A percentile compares a stretch with the other conserved stretches of the same genome.
Conservation (phyloP, 30 jellyfish, hydroid and myxozoan species). For the Aurelia sp. region DNA sequence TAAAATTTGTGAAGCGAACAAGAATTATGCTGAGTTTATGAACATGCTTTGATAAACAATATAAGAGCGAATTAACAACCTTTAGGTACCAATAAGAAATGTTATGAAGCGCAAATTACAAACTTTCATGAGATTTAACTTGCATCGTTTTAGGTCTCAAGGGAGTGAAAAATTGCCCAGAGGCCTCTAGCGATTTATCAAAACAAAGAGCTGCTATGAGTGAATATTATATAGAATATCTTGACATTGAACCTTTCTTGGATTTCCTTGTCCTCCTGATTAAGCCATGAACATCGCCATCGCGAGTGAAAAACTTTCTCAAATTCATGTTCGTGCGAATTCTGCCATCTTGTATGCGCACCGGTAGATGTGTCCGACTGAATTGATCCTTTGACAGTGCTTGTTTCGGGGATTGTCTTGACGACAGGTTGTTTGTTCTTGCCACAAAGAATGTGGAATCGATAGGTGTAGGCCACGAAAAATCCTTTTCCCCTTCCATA, state of each 20-base stretch:
- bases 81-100: no score
- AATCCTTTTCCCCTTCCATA: constrained; percentile 15
- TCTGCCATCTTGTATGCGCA: constrained; percentile 50
- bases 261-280: constrained; percentile 37
- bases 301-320: constrained; percentile 63
- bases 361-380: constrained; percentile 55
- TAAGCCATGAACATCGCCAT: constrained; percentile 50
- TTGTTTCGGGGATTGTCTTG: constrained; percentile 26
- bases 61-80: no score
- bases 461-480: constrained; percentile 34
- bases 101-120: no score
- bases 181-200: no score
- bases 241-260: constrained; percentile 29
- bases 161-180: no score
- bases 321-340: constrained; percentile 52
- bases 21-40: no score
- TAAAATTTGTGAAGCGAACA: no score
- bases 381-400: constrained; percentile 39
- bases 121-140: no score
- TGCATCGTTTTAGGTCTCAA: no score
- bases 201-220: no score
- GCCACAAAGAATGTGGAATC: constrained; percentile 27
- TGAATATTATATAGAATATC: no score
- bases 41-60: no score
- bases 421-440: constrained; percentile 53